Conservation (phyloP, 2,888 invertebrate genomes). For the Zonitis immaculata region DNA sequence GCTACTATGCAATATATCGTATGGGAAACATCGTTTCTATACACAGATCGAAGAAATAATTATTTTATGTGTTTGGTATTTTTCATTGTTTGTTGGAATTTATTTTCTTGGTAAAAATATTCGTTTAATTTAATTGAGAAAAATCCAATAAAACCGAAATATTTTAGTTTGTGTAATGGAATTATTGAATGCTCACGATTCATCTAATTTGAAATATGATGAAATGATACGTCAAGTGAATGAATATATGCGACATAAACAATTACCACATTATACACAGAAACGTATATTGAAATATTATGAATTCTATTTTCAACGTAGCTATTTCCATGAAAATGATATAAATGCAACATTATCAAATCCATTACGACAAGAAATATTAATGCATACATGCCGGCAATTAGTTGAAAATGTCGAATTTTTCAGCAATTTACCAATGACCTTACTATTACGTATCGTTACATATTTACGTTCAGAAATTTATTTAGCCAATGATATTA, state of each 20-base stretch:
- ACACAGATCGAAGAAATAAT: slow-evolving; percentile 2
- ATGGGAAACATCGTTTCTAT: not conserved
- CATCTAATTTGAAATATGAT: slow-evolving; percentile 49
- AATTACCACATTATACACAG: slow-evolving; percentile 53
- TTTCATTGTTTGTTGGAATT: slow-evolving; percentile 11
- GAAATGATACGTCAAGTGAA: slow-evolving; percentile 54
- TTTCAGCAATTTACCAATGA: slow-evolving; percentile 51
- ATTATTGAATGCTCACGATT: slow-evolving; percentile 44
- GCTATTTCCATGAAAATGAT: slow-evolving; percentile 55
- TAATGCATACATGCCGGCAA: slow-evolving; percentile 53
- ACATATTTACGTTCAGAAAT: slow-evolving; percentile 51
- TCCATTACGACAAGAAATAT: slow-evolving; percentile 49
- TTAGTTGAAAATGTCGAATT: slow-evolving; percentile 55
- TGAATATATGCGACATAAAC: slow-evolving; percentile 57
- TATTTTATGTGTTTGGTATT: slow-evolving; percentile 6
- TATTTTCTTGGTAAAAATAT: slow-evolving; percentile 15
- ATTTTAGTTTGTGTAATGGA: slow-evolving; percentile 43
- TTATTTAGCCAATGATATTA: slow-evolving; percentile 53
- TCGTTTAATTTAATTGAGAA: too few species aligned
- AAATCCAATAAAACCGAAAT: not conserved
- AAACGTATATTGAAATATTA: slow-evolving; percentile 56
- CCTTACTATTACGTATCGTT: slow-evolving; percentile 51
- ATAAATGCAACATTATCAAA: slow-evolving; percentile 55
- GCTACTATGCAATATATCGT: slow-evolving; percentile 6
- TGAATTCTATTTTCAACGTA: slow-evolving; percentile 55